Evolutionary conservation across 2,113 vertebrate genomes (phyloP), one percentile per base, ranked within the genome.

Genomic region (Sminthopsis crassicaudata): DNA sequence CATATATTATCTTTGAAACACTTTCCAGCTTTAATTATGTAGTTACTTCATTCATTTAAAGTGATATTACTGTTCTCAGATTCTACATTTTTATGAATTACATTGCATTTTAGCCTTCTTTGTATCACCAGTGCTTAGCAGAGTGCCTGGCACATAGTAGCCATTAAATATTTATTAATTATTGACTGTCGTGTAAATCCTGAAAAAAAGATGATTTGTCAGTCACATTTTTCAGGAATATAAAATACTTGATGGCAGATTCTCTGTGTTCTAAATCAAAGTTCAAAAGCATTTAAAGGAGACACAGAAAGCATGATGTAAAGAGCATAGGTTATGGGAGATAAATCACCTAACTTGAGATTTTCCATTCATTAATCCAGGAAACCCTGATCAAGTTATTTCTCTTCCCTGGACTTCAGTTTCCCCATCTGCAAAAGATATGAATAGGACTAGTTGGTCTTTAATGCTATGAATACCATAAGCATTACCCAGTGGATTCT

Each of bases 201-300:
- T 91, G 48, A 93, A 94, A 94, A 94, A 92, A 30, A 53, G 25
- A 6, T 89, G 16, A 53, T 93, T 1, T 1, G 14, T 90, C 30
- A 93, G 24, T 4, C 10, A 67, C 25, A 11, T 52, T 96, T 96
- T 93, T 9, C 92, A 92, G 46, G 89, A 26, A 91, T 51, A 7
- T 91, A 26, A 95, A 93, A 26, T 50, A 88, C 16, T 57, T 91
- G 36, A 91, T 53, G 54, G 67, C 53, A 91, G 26, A 30, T 91
- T 2, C 36, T 92, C 51, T 93, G n/a, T 36, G 91, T 93, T 92
- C 53, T 92, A 54, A 2, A 51, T 89, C 26, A 76, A 30, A 42
- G 9, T 54, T 95, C 53, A 94, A 90, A 53, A 84, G 19, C 11
- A 93, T 92, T 94, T 88, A 53, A 84, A 12, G 46, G 48, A 51